phyloP scores from a whole-genome alignment of 2,797 vertebrate species.

The Eleutherodactylus coqui region DNA sequence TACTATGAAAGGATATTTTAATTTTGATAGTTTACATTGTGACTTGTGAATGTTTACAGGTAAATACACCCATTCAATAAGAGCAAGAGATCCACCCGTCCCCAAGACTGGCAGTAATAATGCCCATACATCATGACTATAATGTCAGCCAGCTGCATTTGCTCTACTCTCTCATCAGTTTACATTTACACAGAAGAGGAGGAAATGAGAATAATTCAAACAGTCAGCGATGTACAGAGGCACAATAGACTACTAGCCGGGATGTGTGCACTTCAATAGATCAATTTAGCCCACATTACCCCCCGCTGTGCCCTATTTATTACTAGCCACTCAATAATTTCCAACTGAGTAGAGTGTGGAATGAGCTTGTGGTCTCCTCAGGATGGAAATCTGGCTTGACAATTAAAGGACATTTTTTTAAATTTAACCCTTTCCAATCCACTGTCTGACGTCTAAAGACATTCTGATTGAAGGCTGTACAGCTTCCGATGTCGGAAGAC shows the following conservation, averaged over 20 bases:
- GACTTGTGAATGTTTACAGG: constrained; percentile 21
- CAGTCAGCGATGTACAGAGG: background rate
- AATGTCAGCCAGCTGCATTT: constrained; percentile 28
- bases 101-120: background rate
- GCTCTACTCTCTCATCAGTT: constrained; percentile 19
- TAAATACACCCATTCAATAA: background rate
- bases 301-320: constrained; percentile 36
- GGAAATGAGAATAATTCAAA: constrained; percentile 16
- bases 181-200: constrained; percentile 31
- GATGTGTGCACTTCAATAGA: constrained; percentile 30
- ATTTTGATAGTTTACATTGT: background rate
- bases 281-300: background rate
- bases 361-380: background rate
- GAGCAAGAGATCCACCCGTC: background rate
- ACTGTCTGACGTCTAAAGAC: background rate
- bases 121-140: background rate
- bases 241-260: constrained; percentile 9
- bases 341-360: background rate
- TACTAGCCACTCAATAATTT: constrained; percentile 30
- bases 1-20: background rate
- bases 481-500: too few species aligned
- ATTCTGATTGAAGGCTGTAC: too few species aligned
- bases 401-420: background rate
- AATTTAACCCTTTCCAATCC: too few species aligned
- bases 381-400: background rate